A percentile compares a stretch with the other conserved stretches of the same genome.
Conservation (phyloP, 1,140 invertebrate species). For the Polypedilum pembai region DNA sequence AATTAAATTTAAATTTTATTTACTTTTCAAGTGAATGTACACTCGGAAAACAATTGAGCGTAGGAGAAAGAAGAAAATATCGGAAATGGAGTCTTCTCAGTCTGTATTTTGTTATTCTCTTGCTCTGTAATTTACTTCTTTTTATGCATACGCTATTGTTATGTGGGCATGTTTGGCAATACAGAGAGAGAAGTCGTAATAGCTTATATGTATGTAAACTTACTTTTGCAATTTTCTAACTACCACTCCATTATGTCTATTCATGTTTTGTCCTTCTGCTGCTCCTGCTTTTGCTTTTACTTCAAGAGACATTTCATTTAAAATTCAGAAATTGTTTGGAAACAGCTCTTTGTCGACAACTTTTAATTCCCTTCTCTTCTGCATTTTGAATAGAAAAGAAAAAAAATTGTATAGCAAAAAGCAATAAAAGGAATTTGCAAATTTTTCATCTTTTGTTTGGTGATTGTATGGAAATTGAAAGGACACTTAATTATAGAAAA, state of each 20-base stretch:
- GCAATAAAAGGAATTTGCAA: too few relatives aligned
- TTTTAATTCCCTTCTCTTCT: too few relatives aligned
- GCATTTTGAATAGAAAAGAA: too few relatives aligned
- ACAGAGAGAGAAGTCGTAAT: not conserved
- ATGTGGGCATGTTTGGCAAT: not conserved
- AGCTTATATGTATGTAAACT: slow-evolving; percentile 12
- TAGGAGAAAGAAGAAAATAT: not conserved
- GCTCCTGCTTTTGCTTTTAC: not conserved
- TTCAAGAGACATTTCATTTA: not conserved
- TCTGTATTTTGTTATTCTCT: not conserved
- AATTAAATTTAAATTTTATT: slow-evolving; percentile 26
- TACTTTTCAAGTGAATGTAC: slow-evolving; percentile 18
- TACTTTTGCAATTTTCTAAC: not conserved
- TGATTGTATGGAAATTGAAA: too few relatives aligned
- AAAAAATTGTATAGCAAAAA: too few relatives aligned
- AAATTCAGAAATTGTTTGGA: slow-evolving; percentile 1
- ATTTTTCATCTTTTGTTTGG: too few relatives aligned
- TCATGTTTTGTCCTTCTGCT: not conserved
- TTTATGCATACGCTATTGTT: not conserved
- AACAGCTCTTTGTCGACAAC: too few relatives aligned
- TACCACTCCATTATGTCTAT: not conserved
- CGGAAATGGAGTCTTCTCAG: not conserved
- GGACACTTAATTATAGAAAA: too few relatives aligned
- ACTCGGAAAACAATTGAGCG: not conserved
- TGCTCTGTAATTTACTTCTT: too few relatives aligned